These are phyloP conservation scores for Zenarchopterus dispar DNA, from an alignment of 2,797 vertebrate genomes.

Conservation along the genomic window DNA sequence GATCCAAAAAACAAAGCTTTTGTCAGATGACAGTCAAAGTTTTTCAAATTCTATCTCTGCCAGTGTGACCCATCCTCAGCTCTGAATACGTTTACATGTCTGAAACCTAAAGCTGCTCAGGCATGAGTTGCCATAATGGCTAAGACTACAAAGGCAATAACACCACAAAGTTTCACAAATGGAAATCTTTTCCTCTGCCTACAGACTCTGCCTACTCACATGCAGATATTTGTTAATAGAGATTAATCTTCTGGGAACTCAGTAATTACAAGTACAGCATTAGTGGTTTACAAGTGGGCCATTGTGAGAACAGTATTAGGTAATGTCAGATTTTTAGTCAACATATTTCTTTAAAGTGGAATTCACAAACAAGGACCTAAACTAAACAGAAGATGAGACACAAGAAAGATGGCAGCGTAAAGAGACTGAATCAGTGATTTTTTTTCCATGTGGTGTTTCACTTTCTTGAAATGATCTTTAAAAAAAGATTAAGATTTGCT, in stretches of 20 bases:
- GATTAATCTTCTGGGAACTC: neutral
- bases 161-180: neutral
- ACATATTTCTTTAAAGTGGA: neutral
- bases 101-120: too few relatives aligned
- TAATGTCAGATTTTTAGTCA: neutral
- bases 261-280: neutral
- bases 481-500: too few relatives aligned
- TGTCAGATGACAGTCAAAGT: neutral
- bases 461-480: too few relatives aligned
- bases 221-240: neutral
- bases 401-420: neutral
- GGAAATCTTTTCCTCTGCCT: neutral
- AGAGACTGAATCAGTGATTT: too few relatives aligned
- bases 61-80: neutral
- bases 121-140: too few relatives aligned
- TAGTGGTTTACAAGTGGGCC: neutral
- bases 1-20: neutral
- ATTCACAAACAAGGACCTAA: neutral
- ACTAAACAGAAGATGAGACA: neutral
- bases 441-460: too few relatives aligned
- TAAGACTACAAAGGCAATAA: neutral
- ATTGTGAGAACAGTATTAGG: neutral
- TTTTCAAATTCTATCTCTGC: neutral
- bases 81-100: neutral
- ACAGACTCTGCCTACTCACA: neutral